Conservation (phyloP, 2,113 vertebrate genomes). For the Lepus timidus region DNA sequence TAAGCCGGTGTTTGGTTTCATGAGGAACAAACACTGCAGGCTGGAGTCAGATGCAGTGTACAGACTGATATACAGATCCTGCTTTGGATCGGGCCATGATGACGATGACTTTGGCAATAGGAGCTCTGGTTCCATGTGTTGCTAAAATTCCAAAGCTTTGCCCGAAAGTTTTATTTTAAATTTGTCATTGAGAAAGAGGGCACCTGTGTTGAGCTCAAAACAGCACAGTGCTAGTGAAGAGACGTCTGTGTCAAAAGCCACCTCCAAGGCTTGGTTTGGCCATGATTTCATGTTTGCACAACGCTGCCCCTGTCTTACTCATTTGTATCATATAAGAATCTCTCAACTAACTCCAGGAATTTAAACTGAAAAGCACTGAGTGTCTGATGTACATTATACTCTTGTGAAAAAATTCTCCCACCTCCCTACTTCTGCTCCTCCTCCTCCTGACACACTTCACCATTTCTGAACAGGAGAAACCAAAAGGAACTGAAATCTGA, state of each 20-base stretch:
- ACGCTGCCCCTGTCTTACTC: not conserved
- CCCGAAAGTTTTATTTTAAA: not conserved
- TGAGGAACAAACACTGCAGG: slow-evolving; percentile 31
- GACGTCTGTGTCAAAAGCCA: slow-evolving; percentile 31
- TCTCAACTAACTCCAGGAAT: slow-evolving; percentile 48
- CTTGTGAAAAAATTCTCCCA: not conserved
- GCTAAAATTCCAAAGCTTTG: slow-evolving; percentile 22
- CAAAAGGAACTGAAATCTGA: slow-evolving; percentile 56
- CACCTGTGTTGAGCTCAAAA: slow-evolving; percentile 41
- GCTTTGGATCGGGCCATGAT: slow-evolving; percentile 13
- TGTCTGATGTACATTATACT: not conserved
- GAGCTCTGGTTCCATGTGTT: not conserved
- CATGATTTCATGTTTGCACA: not conserved
- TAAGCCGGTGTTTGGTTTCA: slow-evolving; percentile 33
- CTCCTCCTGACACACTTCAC: not conserved
- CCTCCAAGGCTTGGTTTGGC: not conserved
- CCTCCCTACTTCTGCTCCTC: not conserved
- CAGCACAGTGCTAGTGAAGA: slow-evolving; percentile 31
- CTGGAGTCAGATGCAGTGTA: not conserved
- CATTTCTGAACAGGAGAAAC: slow-evolving; percentile 61
- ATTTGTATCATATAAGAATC: slow-evolving; percentile 48
- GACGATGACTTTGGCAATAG: not conserved
- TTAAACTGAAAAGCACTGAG: not conserved
- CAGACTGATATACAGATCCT: not conserved
- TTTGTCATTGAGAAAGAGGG: slow-evolving; percentile 31